Conservation (phyloP, 37 sponge, comb jelly and placozoan genomes). For the Aplysina aerophoba region DNA sequence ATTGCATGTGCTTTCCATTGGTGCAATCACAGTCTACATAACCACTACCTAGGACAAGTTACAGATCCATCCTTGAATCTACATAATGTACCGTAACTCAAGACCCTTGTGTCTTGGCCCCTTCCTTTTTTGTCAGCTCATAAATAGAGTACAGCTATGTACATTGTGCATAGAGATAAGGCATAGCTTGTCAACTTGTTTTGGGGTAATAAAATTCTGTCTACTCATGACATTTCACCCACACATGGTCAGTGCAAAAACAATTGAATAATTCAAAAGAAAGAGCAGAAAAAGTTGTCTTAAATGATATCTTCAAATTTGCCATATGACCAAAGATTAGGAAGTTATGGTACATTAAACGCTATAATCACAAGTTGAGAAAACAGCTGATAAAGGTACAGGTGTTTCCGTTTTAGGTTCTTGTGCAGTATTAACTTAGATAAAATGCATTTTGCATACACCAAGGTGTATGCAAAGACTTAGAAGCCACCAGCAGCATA, state of each 20-base stretch:
- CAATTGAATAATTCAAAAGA: slow-evolving; percentile 2
- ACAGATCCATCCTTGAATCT: background rate
- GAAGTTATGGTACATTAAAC: slow-evolving; percentile 10
- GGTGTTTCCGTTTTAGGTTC: background rate
- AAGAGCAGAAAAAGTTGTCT: background rate
- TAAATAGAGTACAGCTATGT: background rate
- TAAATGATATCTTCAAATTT: background rate
- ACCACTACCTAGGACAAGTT: background rate
- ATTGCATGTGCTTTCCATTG: slow-evolving; percentile 7
- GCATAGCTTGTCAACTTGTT: background rate
- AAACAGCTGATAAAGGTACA: slow-evolving; percentile 1
- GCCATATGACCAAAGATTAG: background rate
- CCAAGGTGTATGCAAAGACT: background rate
- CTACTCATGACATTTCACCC: background rate
- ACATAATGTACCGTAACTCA: background rate
- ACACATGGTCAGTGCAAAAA: background rate
- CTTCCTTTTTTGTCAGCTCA: background rate
- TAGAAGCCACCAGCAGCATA: slow-evolving; percentile 22
- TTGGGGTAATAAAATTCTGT: background rate
- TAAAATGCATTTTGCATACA: background rate
- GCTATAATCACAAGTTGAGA: background rate
- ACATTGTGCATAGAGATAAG: slow-evolving; percentile 3
- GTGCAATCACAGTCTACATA: background rate
- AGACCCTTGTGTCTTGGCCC: background rate
- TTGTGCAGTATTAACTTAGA: background rate